These are phyloP conservation scores for Rhopalosiphum padi DNA, from an alignment of 1,140 invertebrate genomes.

Conservation along the genomic window DNA sequence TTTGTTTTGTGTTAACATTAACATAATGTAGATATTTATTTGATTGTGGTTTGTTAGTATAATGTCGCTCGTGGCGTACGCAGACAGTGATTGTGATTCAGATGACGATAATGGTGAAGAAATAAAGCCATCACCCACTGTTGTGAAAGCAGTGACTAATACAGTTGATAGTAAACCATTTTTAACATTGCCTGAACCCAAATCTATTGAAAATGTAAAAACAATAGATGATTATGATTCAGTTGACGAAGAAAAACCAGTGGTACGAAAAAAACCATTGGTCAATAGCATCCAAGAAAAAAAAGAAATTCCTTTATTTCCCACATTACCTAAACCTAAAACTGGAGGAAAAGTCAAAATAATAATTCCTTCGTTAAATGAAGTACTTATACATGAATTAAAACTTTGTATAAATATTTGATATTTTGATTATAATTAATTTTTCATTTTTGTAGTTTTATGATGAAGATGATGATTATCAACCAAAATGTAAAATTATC, in stretches of 20 bases:
- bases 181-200: not conserved
- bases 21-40: not conserved
- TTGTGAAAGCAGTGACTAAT: not conserved
- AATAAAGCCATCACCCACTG: not conserved
- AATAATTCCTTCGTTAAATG: slow-evolving; percentile 57
- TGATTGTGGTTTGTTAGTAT: not conserved
- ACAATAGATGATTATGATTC: slow-evolving; percentile 1
- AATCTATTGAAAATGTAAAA: not conserved
- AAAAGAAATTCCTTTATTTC: not conserved
- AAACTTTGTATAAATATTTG: not conserved
- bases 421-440: not conserved
- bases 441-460: slow-evolving; percentile 47
- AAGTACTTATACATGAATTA: slow-evolving; percentile 27
- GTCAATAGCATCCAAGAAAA: not conserved
- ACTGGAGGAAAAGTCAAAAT: slow-evolving; percentile 58
- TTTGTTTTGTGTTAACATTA: not conserved
- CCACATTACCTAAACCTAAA: slow-evolving; percentile 31
- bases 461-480: slow-evolving; percentile 51
- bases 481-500: slow-evolving; percentile 57
- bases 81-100: not conserved
- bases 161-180: not conserved
- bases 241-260: not conserved
- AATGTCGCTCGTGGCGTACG: not conserved
- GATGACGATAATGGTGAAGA: not conserved
- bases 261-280: not conserved